Conservation (phyloP, 1,140 invertebrate genomes). For the Zaprionus ghesquierei region DNA sequence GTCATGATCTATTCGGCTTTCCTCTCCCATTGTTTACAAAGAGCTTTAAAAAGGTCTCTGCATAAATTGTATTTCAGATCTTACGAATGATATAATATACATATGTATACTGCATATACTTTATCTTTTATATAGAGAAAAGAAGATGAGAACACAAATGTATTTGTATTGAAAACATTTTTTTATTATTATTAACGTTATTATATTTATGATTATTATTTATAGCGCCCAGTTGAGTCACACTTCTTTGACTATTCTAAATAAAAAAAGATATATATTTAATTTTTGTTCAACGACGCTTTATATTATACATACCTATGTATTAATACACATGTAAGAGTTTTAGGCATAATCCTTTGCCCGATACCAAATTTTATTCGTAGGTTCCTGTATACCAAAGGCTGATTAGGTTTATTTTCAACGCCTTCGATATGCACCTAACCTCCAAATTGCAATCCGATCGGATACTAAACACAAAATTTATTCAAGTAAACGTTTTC, state of each 20-base stretch:
- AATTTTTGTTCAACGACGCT: too few relatives aligned
- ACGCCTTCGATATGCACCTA: too few relatives aligned
- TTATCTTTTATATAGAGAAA: background rate
- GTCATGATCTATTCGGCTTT: constrained; percentile 33
- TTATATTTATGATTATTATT: constrained; percentile 29
- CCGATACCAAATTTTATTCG: too few relatives aligned
- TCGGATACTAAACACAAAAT: too few relatives aligned
- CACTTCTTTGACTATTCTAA: background rate
- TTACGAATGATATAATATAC: background rate
- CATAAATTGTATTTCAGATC: constrained; percentile 17
- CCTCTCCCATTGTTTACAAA: constrained; percentile 38
- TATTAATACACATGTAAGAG: too few relatives aligned
- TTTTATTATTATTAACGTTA: constrained; percentile 14
- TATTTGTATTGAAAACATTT: constrained; percentile 16
- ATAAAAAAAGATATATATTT: background rate
- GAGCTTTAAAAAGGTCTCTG: constrained; percentile 38
- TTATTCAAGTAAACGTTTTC: too few relatives aligned
- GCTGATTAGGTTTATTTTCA: too few relatives aligned
- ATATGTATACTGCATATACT: background rate
- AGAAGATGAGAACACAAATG: background rate
- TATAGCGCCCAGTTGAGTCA: constrained; percentile 46
- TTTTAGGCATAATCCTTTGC: too few relatives aligned
- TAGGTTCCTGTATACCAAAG: too few relatives aligned
- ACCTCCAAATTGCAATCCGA: too few relatives aligned
- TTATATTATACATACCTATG: too few relatives aligned